phyloP scores from a whole-genome alignment of 2,888 invertebrate genomes.

The Tetranychus truncatus region DNA sequence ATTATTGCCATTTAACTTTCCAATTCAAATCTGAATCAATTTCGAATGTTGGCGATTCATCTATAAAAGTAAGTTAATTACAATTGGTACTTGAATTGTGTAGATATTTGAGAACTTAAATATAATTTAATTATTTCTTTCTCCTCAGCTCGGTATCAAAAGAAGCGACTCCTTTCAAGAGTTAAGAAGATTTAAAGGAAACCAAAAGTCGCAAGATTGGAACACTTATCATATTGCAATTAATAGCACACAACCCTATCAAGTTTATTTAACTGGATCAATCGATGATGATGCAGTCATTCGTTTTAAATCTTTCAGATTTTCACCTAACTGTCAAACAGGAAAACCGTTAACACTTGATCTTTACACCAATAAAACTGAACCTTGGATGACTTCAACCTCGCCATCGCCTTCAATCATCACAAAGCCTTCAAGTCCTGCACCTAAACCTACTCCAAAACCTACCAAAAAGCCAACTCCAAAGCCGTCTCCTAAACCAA shows the following conservation, averaged over 20 bases:
- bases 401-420: no score
- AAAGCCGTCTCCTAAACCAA: not conserved
- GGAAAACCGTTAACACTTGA: not conserved
- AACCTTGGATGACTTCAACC: not conserved
- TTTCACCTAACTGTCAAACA: not conserved
- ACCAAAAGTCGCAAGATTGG: not conserved
- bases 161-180: not conserved
- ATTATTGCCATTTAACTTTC: not conserved
- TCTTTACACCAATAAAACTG: not conserved
- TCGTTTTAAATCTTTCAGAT: not conserved
- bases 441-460: not conserved
- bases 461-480: not conserved
- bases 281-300: not conserved
- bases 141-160: not conserved
- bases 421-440: not conserved
- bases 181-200: not conserved
- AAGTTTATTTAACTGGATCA: not conserved
- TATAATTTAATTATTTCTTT: not conserved
- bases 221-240: not conserved
- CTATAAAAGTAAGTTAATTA: not conserved
- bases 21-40: not conserved
- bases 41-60: not conserved
- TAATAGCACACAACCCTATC: not conserved
- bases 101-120: not conserved
- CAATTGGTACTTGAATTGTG: not conserved